phyloP scores from a whole-genome alignment of 2,113 vertebrate genomes.

The Stegostoma tigrinum region DNA sequence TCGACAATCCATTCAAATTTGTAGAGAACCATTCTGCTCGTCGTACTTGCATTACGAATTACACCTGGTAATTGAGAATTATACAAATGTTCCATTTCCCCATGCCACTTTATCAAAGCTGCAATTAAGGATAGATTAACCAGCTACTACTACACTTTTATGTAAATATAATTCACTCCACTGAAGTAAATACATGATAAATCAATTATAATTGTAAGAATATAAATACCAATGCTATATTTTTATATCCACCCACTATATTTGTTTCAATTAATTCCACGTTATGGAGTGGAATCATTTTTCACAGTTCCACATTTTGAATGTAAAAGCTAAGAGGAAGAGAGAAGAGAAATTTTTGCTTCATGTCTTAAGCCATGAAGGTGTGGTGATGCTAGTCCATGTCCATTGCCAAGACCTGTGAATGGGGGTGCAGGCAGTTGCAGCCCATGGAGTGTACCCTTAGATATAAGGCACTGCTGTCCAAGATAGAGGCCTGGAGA shows the following conservation, averaged over 20 bases:
- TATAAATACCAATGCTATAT: not conserved
- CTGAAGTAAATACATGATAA: not conserved
- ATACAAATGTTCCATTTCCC: not conserved
- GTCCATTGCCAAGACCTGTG: too few species aligned
- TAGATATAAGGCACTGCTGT: too few species aligned
- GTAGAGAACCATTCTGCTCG: not conserved
- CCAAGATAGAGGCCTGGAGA: too few species aligned
- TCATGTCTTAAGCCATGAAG: not conserved
- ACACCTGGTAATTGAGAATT: conserved; percentile 36
- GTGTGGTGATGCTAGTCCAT: too few species aligned
- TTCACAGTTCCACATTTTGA: not conserved
- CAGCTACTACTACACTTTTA: not conserved
- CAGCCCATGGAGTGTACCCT: too few species aligned
- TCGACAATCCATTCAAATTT: conserved; percentile 24
- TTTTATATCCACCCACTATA: not conserved
- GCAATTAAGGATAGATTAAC: conserved; percentile 8
- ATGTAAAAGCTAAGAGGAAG: not conserved
- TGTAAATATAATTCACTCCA: conserved; percentile 12
- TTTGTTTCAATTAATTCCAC: conserved; percentile 23
- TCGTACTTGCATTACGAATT: conserved; percentile 7
- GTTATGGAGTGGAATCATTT: conserved; percentile 5
- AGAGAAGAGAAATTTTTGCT: not conserved
- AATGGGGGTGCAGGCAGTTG: too few species aligned
- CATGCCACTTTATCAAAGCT: not conserved
- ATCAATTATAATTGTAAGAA: not conserved